Percentiles rank a stretch among this genome's conserved stretches.
Evolutionary conservation across 2,797 vertebrate genomes (phyloP).

Genomic region (Lepus townsendii): DNA sequence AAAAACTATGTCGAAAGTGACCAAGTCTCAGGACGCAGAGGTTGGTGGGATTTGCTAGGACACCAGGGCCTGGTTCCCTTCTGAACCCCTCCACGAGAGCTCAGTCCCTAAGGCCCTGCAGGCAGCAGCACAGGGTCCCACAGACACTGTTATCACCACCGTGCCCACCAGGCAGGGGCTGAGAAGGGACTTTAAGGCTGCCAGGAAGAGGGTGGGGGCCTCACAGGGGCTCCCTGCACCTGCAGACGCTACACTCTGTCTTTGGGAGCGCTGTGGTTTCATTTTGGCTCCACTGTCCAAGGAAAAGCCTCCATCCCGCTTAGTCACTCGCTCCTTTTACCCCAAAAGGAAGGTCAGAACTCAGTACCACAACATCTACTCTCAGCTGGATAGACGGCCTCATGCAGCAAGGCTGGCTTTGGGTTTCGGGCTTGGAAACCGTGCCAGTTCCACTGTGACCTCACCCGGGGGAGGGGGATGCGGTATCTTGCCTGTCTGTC

Average conservation of each 20-base stretch:
- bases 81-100: rapidly evolving
- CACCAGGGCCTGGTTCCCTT: not conserved
- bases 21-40: not conserved
- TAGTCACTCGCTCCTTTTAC: not conserved
- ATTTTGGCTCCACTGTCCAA: not conserved
- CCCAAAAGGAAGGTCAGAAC: not conserved
- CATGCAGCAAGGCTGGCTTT: not conserved
- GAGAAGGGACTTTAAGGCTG: not conserved
- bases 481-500: too few species aligned
- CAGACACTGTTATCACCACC: not conserved
- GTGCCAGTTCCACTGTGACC: not conserved
- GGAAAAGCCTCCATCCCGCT: too few species aligned
- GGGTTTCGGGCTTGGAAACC: not conserved
- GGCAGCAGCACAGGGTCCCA: not conserved
- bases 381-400: not conserved
- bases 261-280: not conserved
- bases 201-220: not conserved
- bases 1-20: too few species aligned
- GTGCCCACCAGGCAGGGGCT: not conserved
- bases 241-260: not conserved
- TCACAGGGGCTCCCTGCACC: rapidly evolving
- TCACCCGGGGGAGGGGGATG: not conserved
- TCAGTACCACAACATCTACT: not conserved
- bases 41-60: not conserved
- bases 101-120: not conserved